Base-by-base conservation (phyloP, 2,113 vertebrate genomes). In the Irena cyanogastra region DNA sequence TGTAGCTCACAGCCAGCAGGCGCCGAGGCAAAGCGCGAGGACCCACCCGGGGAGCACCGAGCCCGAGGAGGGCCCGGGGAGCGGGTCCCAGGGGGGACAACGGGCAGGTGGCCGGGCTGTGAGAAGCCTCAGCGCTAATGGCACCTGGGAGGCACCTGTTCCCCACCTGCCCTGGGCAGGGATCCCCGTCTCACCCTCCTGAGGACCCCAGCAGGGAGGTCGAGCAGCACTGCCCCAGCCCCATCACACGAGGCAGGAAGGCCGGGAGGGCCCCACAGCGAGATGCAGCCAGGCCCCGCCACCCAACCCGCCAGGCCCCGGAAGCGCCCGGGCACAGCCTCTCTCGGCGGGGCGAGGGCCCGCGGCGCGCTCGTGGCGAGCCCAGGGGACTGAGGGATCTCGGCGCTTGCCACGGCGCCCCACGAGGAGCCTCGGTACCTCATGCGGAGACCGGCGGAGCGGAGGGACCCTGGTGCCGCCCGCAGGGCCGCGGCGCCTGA, bases 81-180 rank as follows among this genome's bases (percentile, higher is more conserved):
- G 10, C 4, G 4, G 78, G 28, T 68, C 4, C 1, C 23, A 14
- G 30, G 0, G 11, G n/a, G 16, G 6, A 44, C 3, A 3, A 41
- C 3, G 20, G 28, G 81, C 35, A 56, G 45, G 33, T 1, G 41
- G 52, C 37, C 2, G 4, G 47, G 42, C 47, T 71, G 52, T 4
- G 16, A 72, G 53, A 20, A 66, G 10, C n/a, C 28, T 28, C 68
- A 33, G 41, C 3, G 2, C n/a, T 31, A 21, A 52, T 0, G 42
- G 72, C 63, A 83, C 35, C 54, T 5, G 23, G 53, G 61, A 30
- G 41, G 30, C 63, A 72, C 45, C 60, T 57, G 64, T n/a, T 13
- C 39, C n/a, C 16, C 6, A 4, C 20, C 9, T 6, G 35, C 16
- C 61, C 53, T 6, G 35, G 18, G 47, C 37, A 66, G 31, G 17